Evolutionary conservation across 2,888 invertebrate species (phyloP).

Genomic region (Thymelicus acteon): DNA sequence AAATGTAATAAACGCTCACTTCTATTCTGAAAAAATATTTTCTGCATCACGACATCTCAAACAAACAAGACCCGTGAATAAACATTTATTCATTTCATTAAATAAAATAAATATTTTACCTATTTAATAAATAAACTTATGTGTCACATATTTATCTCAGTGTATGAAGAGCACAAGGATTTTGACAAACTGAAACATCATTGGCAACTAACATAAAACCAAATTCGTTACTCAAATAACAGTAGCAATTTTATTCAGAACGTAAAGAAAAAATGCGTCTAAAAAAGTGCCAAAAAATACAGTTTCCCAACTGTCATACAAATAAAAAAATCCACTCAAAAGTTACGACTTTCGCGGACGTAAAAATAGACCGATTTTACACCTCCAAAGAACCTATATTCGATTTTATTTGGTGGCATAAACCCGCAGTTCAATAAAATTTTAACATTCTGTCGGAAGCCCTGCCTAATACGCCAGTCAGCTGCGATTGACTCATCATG

Average conservation of each 20-base stretch:
- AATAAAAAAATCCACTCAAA: conserved; percentile 75
- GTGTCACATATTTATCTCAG: too few relatives aligned
- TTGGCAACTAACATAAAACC: conserved; percentile 18
- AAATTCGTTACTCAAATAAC: conserved; percentile 30
- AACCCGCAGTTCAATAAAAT: conserved; percentile 75
- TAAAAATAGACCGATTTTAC: conserved; percentile 80
- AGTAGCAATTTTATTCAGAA: conserved; percentile 25
- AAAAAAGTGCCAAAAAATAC: conserved; percentile 49
- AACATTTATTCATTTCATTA: too few relatives aligned
- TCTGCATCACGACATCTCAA: too few relatives aligned
- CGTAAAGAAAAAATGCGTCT: conserved; percentile 25
- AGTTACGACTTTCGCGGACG: conserved; percentile 68
- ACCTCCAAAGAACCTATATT: conserved; percentile 69
- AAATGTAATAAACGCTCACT: too few relatives aligned
- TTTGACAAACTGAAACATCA: too few relatives aligned
- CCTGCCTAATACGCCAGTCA: conserved; percentile 52
- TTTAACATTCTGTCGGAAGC: conserved; percentile 67
- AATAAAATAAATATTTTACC: too few relatives aligned
- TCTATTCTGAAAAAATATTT: too few relatives aligned
- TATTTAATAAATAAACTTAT: too few relatives aligned
- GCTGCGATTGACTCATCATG: conserved; percentile 36
- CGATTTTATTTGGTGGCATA: conserved; percentile 72
- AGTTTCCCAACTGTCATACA: conserved; percentile 66
- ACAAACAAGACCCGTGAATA: too few relatives aligned
- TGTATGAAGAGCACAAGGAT: too few relatives aligned